phyloP scores from a whole-genome alignment of 2,797 vertebrate species.

The Amniataba percoides region DNA sequence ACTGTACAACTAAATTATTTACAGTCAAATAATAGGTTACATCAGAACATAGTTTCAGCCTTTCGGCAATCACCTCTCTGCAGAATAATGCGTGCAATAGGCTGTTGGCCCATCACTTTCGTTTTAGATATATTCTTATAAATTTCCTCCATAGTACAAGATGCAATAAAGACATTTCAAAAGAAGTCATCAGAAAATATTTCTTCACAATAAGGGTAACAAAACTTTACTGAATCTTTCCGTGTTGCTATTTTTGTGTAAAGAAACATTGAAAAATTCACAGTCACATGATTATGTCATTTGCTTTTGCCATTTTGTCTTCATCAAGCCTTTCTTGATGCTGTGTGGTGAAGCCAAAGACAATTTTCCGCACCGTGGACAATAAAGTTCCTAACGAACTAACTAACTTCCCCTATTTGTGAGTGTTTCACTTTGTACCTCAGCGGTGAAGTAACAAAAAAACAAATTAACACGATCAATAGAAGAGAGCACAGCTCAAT shows the following conservation, averaged over 20 bases:
- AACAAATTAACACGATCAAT: constrained; percentile 33
- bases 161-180: not conserved
- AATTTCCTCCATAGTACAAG: not conserved
- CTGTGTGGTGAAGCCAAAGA: not conserved
- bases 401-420: constrained; percentile 9
- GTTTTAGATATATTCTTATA: not conserved
- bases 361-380: constrained; percentile 27
- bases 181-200: not conserved
- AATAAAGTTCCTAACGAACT: constrained; percentile 17
- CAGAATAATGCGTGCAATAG: not conserved
- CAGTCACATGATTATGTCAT: not conserved
- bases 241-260: not conserved
- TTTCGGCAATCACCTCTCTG: not conserved
- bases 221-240: not conserved
- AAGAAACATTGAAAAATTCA: not conserved
- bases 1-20: constrained; percentile 51
- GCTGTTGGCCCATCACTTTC: not conserved
- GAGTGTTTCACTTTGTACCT: constrained; percentile 23
- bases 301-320: constrained; percentile 3
- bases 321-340: constrained; percentile 1
- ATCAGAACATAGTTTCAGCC: constrained; percentile 25
- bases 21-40: constrained; percentile 41
- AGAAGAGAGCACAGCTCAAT: constrained; percentile 15
- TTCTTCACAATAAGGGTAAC: not conserved
- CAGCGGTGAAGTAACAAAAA: constrained; percentile 15